These are phyloP conservation scores for Noctua comes DNA, from an alignment of 2,888 invertebrate genomes.

Conservation along the genomic window DNA sequence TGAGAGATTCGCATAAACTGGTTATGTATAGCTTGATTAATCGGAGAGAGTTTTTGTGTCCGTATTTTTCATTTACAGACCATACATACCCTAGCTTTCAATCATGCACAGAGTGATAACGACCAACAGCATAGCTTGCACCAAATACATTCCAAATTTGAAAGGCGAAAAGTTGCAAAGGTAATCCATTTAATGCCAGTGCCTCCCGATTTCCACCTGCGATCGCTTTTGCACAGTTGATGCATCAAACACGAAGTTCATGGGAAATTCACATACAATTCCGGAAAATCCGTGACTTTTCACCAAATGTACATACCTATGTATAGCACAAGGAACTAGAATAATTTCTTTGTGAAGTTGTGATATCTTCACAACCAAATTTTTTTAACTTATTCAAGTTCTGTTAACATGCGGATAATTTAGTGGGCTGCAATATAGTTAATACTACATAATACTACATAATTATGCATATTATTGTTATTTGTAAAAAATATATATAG, in stretches of 20 bases:
- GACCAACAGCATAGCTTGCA: not conserved
- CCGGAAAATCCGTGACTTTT: not conserved
- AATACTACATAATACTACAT: no score
- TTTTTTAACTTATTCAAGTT: no score
- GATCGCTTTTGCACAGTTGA: not conserved
- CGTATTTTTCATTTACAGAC: not conserved
- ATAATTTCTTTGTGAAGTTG: not conserved
- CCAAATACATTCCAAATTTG: slow-evolving; percentile 1
- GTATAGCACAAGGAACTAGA: not conserved
- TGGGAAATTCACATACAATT: slow-evolving; percentile 8
- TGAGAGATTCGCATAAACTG: not conserved
- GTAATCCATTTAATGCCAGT: slow-evolving; percentile 22
- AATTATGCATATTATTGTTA: no score
- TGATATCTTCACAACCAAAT: not conserved
- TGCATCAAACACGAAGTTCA: slow-evolving; percentile 7
- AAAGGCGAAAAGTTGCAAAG: slow-evolving; percentile 1
- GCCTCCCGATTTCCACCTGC: slow-evolving; percentile 14
- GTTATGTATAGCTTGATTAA: no score
- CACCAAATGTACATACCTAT: not conserved
- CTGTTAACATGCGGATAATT: no score
- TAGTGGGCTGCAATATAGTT: no score
- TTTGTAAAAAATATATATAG: no score
- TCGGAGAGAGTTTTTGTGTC: not conserved
- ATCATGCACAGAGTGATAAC: not conserved
- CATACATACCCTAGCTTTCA: not conserved